Conservation (phyloP, 2,797 vertebrate genomes). For the Aeoliscus strigatus region DNA sequence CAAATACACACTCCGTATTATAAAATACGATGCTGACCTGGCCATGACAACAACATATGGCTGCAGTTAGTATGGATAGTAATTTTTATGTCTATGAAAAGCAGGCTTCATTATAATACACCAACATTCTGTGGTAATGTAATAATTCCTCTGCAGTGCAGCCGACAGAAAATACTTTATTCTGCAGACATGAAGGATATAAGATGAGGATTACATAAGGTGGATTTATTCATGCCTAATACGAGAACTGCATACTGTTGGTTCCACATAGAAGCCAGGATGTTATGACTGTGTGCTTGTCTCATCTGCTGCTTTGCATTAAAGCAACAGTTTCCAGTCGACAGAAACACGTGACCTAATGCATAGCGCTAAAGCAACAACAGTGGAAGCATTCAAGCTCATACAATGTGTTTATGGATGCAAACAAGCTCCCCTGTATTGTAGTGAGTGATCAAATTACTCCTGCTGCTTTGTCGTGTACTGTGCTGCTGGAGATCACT, state of each 20-base stretch:
- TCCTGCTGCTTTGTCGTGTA: constrained; percentile 24
- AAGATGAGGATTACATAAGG: constrained; percentile 46
- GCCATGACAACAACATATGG: no score
- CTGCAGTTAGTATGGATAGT: no score
- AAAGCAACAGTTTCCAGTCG: constrained; percentile 22
- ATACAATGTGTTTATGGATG: constrained; percentile 43
- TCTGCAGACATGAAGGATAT: constrained; percentile 34
- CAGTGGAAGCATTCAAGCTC: constrained; percentile 34
- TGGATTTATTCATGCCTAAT: constrained; percentile 37
- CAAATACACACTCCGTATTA: no score
- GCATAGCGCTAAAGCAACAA: constrained; percentile 31
- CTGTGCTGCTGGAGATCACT: constrained; percentile 24
- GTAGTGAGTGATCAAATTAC: constrained; percentile 52
- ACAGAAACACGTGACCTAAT: constrained; percentile 24
- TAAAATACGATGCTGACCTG: no score
- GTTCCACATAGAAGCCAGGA: constrained; percentile 10
- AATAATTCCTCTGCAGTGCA: constrained; percentile 17
- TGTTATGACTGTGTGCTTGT: constrained; percentile 16
- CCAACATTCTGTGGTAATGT: constrained; percentile 11
- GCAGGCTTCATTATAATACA: constrained; percentile 17
- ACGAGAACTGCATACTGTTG: constrained; percentile 31
- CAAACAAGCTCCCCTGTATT: constrained; percentile 32
- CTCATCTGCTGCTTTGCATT: constrained; percentile 7
- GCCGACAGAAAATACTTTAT: constrained; percentile 17
- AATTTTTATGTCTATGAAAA: constrained; percentile 20